phyloP scores from a whole-genome alignment of 1,140 invertebrate species.

The Danaus plexippus region DNA sequence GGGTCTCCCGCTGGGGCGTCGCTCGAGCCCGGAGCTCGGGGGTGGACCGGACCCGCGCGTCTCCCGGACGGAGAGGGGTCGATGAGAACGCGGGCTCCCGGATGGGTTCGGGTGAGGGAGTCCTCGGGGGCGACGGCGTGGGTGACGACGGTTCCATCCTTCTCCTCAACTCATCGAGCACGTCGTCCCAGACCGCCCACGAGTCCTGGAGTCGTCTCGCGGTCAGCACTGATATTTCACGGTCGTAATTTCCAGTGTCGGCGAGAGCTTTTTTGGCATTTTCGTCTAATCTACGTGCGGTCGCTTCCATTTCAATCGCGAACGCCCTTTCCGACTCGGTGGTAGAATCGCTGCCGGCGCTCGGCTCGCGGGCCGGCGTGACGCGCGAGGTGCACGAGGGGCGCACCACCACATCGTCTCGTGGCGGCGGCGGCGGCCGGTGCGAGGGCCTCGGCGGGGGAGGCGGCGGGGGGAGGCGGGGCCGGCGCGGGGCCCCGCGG shows the following conservation, averaged over 20 bases:
- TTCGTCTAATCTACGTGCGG: slow-evolving; percentile 57
- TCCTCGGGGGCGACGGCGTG: slow-evolving; percentile 48
- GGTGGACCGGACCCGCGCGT: slow-evolving; percentile 74
- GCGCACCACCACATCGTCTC: slow-evolving; percentile 28
- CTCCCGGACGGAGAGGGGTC: slow-evolving; percentile 55
- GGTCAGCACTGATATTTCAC: slow-evolving; percentile 71
- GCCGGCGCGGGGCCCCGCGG: slow-evolving; percentile 45
- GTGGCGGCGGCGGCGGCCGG: slow-evolving; percentile 40
- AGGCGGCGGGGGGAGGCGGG: slow-evolving; percentile 45
- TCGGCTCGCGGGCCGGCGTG: slow-evolving; percentile 47
- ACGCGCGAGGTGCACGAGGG: slow-evolving; percentile 24
- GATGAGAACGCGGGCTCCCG: slow-evolving; percentile 48
- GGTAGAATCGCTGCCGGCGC: slow-evolving; percentile 64
- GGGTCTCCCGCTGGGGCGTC: slow-evolving; percentile 49
- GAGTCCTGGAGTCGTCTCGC: slow-evolving; percentile 55
- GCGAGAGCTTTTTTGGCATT: slow-evolving; percentile 51
- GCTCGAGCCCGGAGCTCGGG: slow-evolving; percentile 74
- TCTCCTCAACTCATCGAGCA: slow-evolving; percentile 60
- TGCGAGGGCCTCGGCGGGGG: slow-evolving; percentile 27
- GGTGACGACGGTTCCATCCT: slow-evolving; percentile 46
- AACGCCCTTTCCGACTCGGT: slow-evolving; percentile 66
- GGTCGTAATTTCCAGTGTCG: slow-evolving; percentile 65
- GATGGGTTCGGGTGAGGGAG: slow-evolving; percentile 52
- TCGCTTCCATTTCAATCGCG: slow-evolving; percentile 63
- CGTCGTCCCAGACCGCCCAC: slow-evolving; percentile 65